Base-by-base conservation (phyloP, 2,888 invertebrate genomes). In the Parascotia fuliginaria region DNA sequence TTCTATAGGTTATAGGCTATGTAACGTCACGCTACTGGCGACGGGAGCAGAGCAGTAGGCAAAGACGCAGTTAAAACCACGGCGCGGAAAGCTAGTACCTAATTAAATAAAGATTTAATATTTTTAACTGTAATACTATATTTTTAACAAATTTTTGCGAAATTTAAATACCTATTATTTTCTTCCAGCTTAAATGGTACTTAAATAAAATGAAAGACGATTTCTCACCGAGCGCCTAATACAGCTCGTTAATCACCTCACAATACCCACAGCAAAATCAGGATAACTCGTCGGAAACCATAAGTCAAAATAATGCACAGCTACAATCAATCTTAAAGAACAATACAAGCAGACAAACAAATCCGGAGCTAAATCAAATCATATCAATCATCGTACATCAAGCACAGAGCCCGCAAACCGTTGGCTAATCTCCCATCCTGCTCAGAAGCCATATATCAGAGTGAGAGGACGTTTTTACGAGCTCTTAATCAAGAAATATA, bases 401-500 rank as follows among this genome's bases (percentile, higher is more conserved):
- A 47, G 39, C 52, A 41, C 59, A 57, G 54, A 66, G 58, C 50
- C 44, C 47, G 55, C 73, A 75, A 77, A 71, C 74, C 72, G 65
- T 72, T 62, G 60, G 73, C 75, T 77, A 81, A 83, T 83, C 81
- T 81, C 73, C 79, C 75, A 75, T 83, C 80, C 75, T 74, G 73
- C 71, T 75, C 69, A 53, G 46, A 51, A 62, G 57, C 62, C 77
- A 79, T 89, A 86, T 83, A 73, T 89, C 83, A 88, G 81, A 83
- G 79, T 49, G 77, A 69, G 84, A 82, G 76, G 90, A 90, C 89
- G 79, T 83, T 88, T 90, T 90, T 89, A 90, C 89, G 90, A 89
- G 80, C 81, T 70, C 80, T 81, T 84, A 83, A 83, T 83, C 83
- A 84, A 90, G 90, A 90, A 87, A 86, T 89, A 89, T 89, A 87